These are phyloP conservation scores for Tetrax tetrax DNA, from an alignment of 2,113 vertebrate species.

Conservation along the genomic window DNA sequence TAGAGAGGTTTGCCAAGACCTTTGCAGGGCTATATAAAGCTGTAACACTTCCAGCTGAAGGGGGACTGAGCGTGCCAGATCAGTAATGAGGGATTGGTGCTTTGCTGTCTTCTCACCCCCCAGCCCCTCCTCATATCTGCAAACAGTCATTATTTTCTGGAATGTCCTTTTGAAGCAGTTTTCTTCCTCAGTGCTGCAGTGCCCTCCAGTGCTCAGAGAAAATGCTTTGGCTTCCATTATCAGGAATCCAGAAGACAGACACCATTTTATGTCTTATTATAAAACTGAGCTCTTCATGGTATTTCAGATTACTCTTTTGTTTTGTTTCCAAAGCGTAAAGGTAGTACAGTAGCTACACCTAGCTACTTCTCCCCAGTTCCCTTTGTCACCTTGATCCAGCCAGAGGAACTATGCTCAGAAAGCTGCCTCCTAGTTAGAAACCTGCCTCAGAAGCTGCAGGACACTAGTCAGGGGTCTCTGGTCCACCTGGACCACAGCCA, in stretches of 20 bases:
- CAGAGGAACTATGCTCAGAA: background rate
- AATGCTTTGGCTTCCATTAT: background rate
- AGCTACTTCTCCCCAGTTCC: background rate
- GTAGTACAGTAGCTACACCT: background rate
- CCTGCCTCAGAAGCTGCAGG: background rate
- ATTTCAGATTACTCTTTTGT: background rate
- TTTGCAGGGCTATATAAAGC: background rate
- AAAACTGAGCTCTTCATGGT: background rate
- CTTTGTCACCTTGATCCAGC: background rate
- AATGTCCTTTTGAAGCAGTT: background rate
- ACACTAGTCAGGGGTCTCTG: background rate
- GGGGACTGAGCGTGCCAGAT: background rate
- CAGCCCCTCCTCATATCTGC: background rate
- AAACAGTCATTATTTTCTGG: constrained; percentile 14
- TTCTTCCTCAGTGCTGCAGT: constrained; percentile 40
- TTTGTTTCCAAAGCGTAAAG: background rate
- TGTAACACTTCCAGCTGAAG: background rate
- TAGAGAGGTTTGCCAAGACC: background rate
- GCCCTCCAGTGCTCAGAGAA: constrained; percentile 70
- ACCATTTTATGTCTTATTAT: constrained; percentile 61
- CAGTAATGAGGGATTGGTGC: background rate
- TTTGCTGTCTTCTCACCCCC: background rate
- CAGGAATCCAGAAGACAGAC: background rate
- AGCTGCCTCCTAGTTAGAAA: background rate
- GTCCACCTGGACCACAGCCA: background rate